Percentiles rank a stretch among this genome's conserved stretches.
Evolutionary conservation across 2,888 invertebrate species (phyloP).

Genomic region (Lagria hirta): DNA sequence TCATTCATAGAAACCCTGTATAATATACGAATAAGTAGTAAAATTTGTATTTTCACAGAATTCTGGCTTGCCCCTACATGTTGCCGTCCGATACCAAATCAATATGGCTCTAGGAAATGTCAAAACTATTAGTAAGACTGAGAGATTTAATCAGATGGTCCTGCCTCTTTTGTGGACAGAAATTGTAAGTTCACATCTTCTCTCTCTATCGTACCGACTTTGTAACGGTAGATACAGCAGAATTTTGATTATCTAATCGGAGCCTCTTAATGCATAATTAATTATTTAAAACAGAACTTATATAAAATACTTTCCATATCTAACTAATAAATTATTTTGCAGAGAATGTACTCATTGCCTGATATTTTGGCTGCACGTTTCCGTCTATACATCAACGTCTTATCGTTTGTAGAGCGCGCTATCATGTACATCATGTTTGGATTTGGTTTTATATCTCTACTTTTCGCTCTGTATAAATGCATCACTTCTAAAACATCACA

Average conservation of each 20-base stretch:
- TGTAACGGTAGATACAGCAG: no score
- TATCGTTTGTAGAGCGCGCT: slow-evolving; percentile 64
- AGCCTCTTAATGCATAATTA: no score
- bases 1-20: slow-evolving; percentile 18
- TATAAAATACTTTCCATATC: no score
- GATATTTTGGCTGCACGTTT: slow-evolving; percentile 64
- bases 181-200: slow-evolving; percentile 90
- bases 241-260: no score
- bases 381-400: slow-evolving; percentile 70
- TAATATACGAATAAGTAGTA: no score
- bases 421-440: slow-evolving; percentile 60
- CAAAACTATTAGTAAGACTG: slow-evolving; percentile 64
- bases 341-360: slow-evolving; percentile 73
- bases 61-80: slow-evolving; percentile 76
- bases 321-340: no score
- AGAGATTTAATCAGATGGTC: slow-evolving; percentile 69
- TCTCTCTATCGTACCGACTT: no score
- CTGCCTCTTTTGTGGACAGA: slow-evolving; percentile 87
- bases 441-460: slow-evolving; percentile 56
- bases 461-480: slow-evolving; percentile 55
- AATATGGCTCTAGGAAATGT: slow-evolving; percentile 80
- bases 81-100: slow-evolving; percentile 82
- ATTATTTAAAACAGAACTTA: no score
- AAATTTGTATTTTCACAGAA: slow-evolving; percentile 49
- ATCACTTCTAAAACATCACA: slow-evolving; percentile 30